Evolutionary conservation across 1,140 invertebrate genomes (phyloP), one percentile per base, ranked within the genome.

Genomic region (Penaeus japonicus): DNA sequence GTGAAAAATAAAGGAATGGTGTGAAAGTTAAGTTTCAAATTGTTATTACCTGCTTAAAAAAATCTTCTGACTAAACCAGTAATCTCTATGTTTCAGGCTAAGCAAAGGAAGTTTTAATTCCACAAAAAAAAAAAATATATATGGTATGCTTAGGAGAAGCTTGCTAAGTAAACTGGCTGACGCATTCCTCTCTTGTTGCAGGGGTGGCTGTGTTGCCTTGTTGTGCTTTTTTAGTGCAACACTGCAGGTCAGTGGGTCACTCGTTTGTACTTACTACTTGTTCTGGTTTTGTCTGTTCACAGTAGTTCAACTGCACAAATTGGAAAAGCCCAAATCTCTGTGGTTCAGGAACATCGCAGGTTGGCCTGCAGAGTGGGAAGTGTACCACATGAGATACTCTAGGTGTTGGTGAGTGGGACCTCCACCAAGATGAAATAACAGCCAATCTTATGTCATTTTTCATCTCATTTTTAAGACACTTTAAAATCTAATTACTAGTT

Each of bases 181-280:
- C 83, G 59, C 83, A 59, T 85, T 89, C 87, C 83, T 85, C 87
- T 89, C 87, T 89, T 85, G 83, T 89, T 89, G 87, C 87, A 89
- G 87, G 87, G 85, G 87, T 57, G 79, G 87, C 87, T 89, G 87
- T 89, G 87, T 89, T 89, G 87, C 87, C 87, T 89, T 89, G 87
- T 89, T 89, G 87, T 84, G 73, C 87, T 89, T 70, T 88, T 89
- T 89, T 39, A 89, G 87, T 89, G 87, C 87, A 89, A 89, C 87
- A 89, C 83, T 89, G 87, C 87, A 89, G 87, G 87, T 89, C 87
- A 89, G 87, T 89, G 87, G 87, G 87, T 89, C 87, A 80, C 87
- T 84, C 78, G 87, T 89, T 89, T 89, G 87, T 89, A 89, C 87
- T 89, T 89, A 83, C 80, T 88, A 88, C 87, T 88, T 88, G 87